Base-by-base conservation (phyloP, 2,888 invertebrate species). In the Uloborus plumipes region DNA sequence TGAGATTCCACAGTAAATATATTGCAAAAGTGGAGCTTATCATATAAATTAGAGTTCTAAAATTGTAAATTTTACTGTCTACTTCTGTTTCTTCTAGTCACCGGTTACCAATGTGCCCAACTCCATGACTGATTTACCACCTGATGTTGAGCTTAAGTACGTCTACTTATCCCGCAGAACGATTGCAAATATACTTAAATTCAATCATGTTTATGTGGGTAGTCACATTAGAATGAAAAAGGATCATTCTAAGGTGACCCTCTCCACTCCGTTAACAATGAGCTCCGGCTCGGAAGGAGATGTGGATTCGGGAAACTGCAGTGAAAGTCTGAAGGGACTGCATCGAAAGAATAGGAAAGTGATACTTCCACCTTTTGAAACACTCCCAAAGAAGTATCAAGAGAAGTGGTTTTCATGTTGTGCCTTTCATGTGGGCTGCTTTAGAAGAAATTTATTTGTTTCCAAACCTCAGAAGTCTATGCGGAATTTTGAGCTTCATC, bases 261-360 rank as follows among this genome's bases (percentile, higher is more conserved):
- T 39, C 9, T 39, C 39, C 39, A 39, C 39, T 39, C 39, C 39
- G 9, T 39, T 39, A 9, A 39, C 39, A 39, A 95, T 89, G 95
- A 95, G 96, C 14, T 75, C 75, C 1, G 82, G 82, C 11, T 82
- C 82, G 1, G 82, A 82, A 53, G 76, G 75, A 14, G 81, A 81
- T 47, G 65, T 81, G 3, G 81, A 81, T 75, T 81, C 81, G 13
- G 81, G 75, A 16, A 69, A 75, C 15, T 71, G 81, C 47, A 70
- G 64, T 18, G 75, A 81, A 22, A 75, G 31, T 58, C 22, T 39
- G 6, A 16, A n/a, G 69, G 20, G 51, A 26, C 31, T 31, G 4
- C 1, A 15, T 55, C n/a, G 4, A 18, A 55, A 55, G 14, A n/a
- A 15, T 14, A 18, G 16, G n/a, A 64, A 64, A 64, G 39, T 49